phyloP scores from a whole-genome alignment of 2,888 invertebrate species.

The Ptychoptera contaminata region DNA sequence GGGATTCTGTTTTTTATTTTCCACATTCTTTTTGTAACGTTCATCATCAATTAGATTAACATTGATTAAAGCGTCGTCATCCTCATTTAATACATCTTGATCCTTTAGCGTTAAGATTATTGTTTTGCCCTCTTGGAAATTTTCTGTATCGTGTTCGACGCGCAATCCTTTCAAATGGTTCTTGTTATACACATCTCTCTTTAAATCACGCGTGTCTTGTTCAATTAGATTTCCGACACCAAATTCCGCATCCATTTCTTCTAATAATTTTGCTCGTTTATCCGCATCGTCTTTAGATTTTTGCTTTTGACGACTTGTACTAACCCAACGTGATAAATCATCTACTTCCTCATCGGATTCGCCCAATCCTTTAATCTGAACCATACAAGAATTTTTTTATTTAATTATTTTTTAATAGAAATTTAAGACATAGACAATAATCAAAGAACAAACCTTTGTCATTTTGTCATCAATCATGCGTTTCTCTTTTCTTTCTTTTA shows the following conservation, averaged over 20 bases:
- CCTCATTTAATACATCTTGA: conserved; percentile 73
- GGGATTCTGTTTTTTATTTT: conserved; percentile 68
- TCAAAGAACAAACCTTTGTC: conserved; percentile 7
- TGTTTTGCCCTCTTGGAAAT: conserved; percentile 60
- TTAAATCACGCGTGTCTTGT: conserved; percentile 48
- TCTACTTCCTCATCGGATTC: conserved; percentile 63
- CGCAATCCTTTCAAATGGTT: conserved; percentile 63
- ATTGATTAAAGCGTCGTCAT: conserved; percentile 78
- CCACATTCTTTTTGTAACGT: conserved; percentile 67
- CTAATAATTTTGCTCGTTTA: conserved; percentile 76
- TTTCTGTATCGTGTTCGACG: conserved; percentile 66
- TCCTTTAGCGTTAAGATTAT: conserved; percentile 90
- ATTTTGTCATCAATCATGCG: conserved; percentile 51
- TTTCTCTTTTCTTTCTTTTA: conserved; percentile 65
- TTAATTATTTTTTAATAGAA: no score
- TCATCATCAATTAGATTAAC: conserved; percentile 80
- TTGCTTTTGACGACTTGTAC: conserved; percentile 57
- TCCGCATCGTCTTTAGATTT: conserved; percentile 72
- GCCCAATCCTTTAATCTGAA: conserved; percentile 36
- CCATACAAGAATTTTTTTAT: not conserved
- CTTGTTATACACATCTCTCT: conserved; percentile 45
- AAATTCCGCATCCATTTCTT: conserved; percentile 91
- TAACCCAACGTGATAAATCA: conserved; percentile 66
- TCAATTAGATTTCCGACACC: conserved; percentile 76
- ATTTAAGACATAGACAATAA: no score